These are phyloP conservation scores for Cryptotermes secundus DNA, from an alignment of 1,140 invertebrate species.

Conservation along the genomic window DNA sequence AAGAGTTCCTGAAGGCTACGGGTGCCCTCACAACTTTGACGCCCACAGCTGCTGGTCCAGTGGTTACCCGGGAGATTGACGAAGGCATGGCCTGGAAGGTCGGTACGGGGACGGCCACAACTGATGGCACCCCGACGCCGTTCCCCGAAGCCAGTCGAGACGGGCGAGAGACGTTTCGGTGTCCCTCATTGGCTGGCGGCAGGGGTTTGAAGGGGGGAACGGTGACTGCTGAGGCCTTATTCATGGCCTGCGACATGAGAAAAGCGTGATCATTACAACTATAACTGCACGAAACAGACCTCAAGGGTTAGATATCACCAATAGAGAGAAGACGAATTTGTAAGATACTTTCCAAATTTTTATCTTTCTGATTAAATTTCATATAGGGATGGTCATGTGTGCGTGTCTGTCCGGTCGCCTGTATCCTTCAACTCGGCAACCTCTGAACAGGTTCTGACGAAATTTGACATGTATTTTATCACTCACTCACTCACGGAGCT, in stretches of 20 bases:
- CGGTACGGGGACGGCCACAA: conserved; percentile 45
- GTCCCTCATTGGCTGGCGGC: conserved; percentile 44
- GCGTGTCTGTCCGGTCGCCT: too few species aligned
- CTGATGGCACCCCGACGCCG: conserved; percentile 37
- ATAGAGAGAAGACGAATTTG: too few species aligned
- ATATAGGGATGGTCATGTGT: too few species aligned
- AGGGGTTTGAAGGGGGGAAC: conserved; percentile 44
- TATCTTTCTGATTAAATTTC: too few species aligned
- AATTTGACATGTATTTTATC: too few species aligned
- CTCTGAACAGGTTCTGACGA: too few species aligned
- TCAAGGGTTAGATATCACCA: too few species aligned
- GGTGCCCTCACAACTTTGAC: background rate
- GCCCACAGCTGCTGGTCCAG: background rate
- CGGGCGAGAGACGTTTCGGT: conserved; percentile 7
- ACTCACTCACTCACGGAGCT: too few species aligned
- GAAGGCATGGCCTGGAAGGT: conserved; percentile 52
- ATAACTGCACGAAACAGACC: too few species aligned
- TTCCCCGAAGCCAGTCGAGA: conserved; percentile 20
- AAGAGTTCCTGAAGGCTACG: conserved; percentile 22
- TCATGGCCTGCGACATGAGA: background rate
- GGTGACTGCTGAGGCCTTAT: conserved; percentile 42
- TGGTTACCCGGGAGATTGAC: conserved; percentile 6
- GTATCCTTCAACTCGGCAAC: too few species aligned
- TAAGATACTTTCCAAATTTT: too few species aligned
- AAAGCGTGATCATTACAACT: too few species aligned